Conservation (phyloP, 2,113 vertebrate genomes). For the Zapus hudsonius region DNA sequence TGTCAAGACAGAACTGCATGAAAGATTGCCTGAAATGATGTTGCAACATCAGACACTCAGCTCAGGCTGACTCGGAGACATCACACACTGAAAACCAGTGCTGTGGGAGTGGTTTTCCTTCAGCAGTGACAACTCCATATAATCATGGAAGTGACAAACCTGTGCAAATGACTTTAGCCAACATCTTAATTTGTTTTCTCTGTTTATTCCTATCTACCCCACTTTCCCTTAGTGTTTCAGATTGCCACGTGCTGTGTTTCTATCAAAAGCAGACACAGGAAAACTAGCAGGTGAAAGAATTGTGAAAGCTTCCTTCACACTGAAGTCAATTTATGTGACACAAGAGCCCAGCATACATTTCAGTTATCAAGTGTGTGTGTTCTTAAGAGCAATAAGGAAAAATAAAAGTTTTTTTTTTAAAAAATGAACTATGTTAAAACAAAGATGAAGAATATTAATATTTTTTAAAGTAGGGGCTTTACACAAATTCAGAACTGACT, state of each 20-base stretch:
- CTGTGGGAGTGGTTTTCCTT: background rate
- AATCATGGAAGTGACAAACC: constrained; percentile 18
- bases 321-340: background rate
- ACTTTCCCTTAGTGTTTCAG: background rate
- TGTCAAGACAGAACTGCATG: background rate
- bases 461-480: background rate
- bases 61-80: background rate
- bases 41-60: background rate
- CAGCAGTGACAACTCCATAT: background rate
- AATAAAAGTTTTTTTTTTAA: background rate
- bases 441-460: background rate
- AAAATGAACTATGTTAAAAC: background rate
- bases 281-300: background rate
- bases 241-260: background rate
- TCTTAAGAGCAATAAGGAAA: background rate
- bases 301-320: background rate
- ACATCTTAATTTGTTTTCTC: background rate
- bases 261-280: background rate
- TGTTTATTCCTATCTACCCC: constrained; percentile 18
- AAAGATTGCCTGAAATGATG: constrained; percentile 24
- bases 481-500: too few species aligned
- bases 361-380: background rate
- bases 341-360: background rate
- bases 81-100: background rate
- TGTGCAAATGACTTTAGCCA: constrained; percentile 34